Evolutionary conservation across 2,888 invertebrate genomes (phyloP).

Genomic region (Dolomedes plantarius): DNA sequence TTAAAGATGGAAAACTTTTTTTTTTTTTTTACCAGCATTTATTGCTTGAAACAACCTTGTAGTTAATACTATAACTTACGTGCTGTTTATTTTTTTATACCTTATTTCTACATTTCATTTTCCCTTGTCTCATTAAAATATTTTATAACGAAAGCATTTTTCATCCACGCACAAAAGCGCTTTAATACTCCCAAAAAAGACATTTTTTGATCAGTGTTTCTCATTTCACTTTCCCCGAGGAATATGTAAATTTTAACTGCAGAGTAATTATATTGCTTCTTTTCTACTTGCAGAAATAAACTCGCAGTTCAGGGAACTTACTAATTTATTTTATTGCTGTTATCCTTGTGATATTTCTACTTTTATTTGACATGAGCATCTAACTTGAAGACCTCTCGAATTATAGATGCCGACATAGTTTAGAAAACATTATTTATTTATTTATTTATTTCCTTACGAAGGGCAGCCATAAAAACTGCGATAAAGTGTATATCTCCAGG

Average conservation of each 20-base stretch:
- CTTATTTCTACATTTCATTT: slow-evolving; percentile 34
- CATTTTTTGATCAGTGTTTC: neutral
- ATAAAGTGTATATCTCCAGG: too few relatives aligned
- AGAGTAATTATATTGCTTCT: slow-evolving; percentile 6
- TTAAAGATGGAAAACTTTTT: neutral
- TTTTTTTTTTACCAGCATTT: neutral
- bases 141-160: slow-evolving; percentile 27
- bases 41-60: neutral
- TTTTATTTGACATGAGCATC: neutral
- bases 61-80: slow-evolving; percentile 8
- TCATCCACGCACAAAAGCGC: slow-evolving; percentile 9
- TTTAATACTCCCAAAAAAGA: slow-evolving; percentile 7
- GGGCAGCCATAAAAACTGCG: too few relatives aligned
- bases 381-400: too few relatives aligned
- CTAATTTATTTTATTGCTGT: slow-evolving; percentile 10
- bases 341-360: neutral
- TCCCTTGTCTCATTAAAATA: slow-evolving; percentile 33
- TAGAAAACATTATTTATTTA: too few relatives aligned
- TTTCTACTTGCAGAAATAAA: slow-evolving; percentile 8
- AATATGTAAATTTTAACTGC: neutral
- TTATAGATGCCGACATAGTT: too few relatives aligned
- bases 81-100: neutral
- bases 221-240: neutral
- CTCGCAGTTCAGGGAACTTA: too few relatives aligned
- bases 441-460: too few relatives aligned